Conservation (phyloP, 2,113 vertebrate genomes). For the Pteropus alecto region DNA sequence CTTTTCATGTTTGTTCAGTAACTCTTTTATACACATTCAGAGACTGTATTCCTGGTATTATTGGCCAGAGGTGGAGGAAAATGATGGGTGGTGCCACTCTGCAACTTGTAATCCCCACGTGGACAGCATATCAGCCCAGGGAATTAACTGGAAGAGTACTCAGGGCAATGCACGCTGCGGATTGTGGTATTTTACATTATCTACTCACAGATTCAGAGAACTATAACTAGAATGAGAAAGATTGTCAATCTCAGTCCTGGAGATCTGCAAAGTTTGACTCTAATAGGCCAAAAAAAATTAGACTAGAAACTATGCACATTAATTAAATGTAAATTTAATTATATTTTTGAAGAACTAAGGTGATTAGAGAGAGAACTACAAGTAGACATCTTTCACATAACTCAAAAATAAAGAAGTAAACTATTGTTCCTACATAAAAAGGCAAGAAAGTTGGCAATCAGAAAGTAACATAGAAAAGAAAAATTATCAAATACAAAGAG, state of each 20-base stretch:
- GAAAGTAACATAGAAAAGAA: background rate
- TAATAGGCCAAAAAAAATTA: background rate
- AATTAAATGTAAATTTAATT: background rate
- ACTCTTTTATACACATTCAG: background rate
- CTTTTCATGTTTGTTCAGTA: background rate
- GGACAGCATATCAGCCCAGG: background rate
- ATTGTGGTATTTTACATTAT: background rate
- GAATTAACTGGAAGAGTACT: no score
- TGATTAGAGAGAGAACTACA: background rate
- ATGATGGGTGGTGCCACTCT: background rate
- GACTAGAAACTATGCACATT: background rate
- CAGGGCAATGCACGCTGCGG: no score
- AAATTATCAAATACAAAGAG: background rate
- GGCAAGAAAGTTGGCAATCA: background rate
- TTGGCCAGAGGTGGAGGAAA: background rate
- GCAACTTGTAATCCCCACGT: background rate
- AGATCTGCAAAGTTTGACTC: background rate
- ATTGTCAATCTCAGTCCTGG: background rate
- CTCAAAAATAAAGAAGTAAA: background rate
- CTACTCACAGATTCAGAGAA: background rate
- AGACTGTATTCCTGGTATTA: background rate
- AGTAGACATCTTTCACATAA: background rate
- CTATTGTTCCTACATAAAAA: background rate
- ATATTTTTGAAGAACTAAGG: background rate
- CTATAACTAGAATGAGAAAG: background rate